Percentiles rank a stretch among this genome's conserved stretches.
Conservation (phyloP, 2,888 invertebrate species). For the Camponotus fellah region DNA sequence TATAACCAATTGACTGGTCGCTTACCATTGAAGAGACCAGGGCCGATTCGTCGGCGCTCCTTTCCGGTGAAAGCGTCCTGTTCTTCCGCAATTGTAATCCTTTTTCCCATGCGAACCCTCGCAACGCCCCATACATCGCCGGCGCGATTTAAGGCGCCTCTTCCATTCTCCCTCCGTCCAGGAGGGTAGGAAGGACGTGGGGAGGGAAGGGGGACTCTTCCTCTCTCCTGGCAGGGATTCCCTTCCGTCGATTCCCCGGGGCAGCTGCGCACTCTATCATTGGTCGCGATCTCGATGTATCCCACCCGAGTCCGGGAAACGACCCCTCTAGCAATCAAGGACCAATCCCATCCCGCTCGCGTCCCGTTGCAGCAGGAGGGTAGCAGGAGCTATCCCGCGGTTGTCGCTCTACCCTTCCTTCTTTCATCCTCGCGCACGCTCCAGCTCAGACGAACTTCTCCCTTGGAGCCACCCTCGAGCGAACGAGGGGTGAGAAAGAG, state of each 20-base stretch:
- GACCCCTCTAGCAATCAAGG: slow-evolving; percentile 82
- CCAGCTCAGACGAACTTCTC: slow-evolving; percentile 48
- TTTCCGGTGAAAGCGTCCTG: slow-evolving; percentile 12
- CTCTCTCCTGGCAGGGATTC: slow-evolving; percentile 56
- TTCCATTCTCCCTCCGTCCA: neutral
- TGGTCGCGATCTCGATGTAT: slow-evolving; percentile 84
- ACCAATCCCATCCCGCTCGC: slow-evolving; percentile 81
- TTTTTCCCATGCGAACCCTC: slow-evolving; percentile 60
- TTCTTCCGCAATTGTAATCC: slow-evolving; percentile 55
- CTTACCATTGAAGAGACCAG: neutral
- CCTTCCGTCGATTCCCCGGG: slow-evolving; percentile 68
- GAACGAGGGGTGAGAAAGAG: slow-evolving; percentile 12
- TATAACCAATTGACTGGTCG: neutral
- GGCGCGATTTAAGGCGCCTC: slow-evolving; percentile 40
- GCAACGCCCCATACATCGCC: slow-evolving; percentile 42
- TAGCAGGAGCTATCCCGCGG: slow-evolving; percentile 56
- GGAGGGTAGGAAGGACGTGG: neutral
- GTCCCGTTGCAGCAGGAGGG: slow-evolving; percentile 55
- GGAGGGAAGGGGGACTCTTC: slow-evolving; percentile 12
- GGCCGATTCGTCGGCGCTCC: neutral
- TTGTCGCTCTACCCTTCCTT: slow-evolving; percentile 38
- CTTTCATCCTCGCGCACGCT: slow-evolving; percentile 50
- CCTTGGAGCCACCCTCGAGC: slow-evolving; percentile 31
- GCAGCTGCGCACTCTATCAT: slow-evolving; percentile 85
- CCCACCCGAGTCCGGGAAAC: slow-evolving; percentile 81